A percentile compares a stretch with the other conserved stretches of the same genome.
phyloP scores from a whole-genome alignment of 2,888 invertebrate genomes.

The Melanotus villosus region DNA sequence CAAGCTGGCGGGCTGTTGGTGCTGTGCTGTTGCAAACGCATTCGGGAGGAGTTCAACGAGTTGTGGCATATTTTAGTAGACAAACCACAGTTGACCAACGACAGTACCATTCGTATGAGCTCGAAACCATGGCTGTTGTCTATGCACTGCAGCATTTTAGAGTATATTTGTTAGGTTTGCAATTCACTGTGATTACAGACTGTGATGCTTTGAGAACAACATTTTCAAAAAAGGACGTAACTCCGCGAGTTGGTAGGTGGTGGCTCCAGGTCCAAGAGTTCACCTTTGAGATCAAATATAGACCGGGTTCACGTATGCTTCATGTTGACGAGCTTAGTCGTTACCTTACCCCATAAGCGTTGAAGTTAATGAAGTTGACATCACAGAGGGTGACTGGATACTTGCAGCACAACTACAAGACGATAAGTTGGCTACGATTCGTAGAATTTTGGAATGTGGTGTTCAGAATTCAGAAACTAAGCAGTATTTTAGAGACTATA shows the following conservation, averaged over 20 bases:
- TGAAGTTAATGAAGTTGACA: too few species aligned
- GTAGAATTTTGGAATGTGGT: too few species aligned
- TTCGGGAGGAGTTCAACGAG: slow-evolving; percentile 10
- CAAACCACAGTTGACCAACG: slow-evolving; percentile 45
- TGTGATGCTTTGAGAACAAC: too few species aligned
- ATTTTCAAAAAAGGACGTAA: slow-evolving; percentile 34
- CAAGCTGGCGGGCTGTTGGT: slow-evolving; percentile 28
- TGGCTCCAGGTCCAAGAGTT: slow-evolving; percentile 33
- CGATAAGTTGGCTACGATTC: too few species aligned
- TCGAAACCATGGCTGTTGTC: slow-evolving; percentile 45
- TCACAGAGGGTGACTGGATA: too few species aligned
- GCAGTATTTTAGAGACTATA: too few species aligned
- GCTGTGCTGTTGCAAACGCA: slow-evolving; percentile 15
- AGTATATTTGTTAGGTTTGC: slow-evolving; percentile 26
- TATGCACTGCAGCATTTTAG: too few species aligned
- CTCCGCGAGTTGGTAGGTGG: slow-evolving; percentile 39
- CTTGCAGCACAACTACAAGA: too few species aligned
- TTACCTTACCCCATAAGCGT: too few species aligned
- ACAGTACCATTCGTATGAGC: slow-evolving; percentile 47
- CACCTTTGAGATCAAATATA: slow-evolving; percentile 28
- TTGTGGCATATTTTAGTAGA: slow-evolving; percentile 48
- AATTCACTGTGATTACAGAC: slow-evolving; percentile 52
- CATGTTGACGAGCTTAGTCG: too few species aligned
- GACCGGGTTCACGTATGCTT: too few species aligned
- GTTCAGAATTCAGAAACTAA: too few species aligned